Percentiles rank a stretch among this genome's conserved stretches.
Evolutionary conservation across 2,888 invertebrate species (phyloP).

Genomic region (Emesis russula): DNA sequence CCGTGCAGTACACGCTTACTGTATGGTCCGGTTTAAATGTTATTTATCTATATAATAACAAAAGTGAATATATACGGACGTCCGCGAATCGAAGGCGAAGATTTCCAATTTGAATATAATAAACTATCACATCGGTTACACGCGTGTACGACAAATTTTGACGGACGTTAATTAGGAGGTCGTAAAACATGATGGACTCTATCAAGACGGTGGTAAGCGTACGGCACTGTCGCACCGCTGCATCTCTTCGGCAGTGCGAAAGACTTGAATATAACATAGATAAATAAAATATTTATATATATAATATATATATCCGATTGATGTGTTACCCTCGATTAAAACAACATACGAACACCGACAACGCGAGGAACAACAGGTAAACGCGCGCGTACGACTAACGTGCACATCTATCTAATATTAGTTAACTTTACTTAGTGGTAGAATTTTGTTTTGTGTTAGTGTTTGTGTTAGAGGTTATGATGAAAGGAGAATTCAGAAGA

Average conservation of each 20-base stretch:
- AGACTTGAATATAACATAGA: neutral
- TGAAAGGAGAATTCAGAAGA: too few relatives aligned
- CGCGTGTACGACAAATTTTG: slow-evolving; percentile 5
- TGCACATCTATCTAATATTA: too few relatives aligned
- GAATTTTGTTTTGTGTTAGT: too few relatives aligned
- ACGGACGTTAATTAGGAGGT: neutral
- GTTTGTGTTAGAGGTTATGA: too few relatives aligned
- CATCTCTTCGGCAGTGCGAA: neutral
- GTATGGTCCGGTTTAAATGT: slow-evolving; percentile 2
- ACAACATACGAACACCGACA: too few relatives aligned
- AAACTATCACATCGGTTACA: neutral
- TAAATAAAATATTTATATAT: too few relatives aligned
- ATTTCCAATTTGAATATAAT: neutral
- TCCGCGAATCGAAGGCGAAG: slow-evolving; percentile 9
- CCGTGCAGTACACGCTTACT: neutral
- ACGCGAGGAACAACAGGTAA: too few relatives aligned
- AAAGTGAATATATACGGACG: neutral
- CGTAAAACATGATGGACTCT: neutral
- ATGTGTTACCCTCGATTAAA: too few relatives aligned
- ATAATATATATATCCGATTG: too few relatives aligned
- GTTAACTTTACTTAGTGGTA: too few relatives aligned
- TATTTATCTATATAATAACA: neutral
- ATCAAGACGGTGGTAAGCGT: neutral
- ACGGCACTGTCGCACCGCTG: neutral
- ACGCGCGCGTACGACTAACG: too few relatives aligned